Base-by-base conservation (phyloP, 2,797 vertebrate species). In the Tragopan temminckii region DNA sequence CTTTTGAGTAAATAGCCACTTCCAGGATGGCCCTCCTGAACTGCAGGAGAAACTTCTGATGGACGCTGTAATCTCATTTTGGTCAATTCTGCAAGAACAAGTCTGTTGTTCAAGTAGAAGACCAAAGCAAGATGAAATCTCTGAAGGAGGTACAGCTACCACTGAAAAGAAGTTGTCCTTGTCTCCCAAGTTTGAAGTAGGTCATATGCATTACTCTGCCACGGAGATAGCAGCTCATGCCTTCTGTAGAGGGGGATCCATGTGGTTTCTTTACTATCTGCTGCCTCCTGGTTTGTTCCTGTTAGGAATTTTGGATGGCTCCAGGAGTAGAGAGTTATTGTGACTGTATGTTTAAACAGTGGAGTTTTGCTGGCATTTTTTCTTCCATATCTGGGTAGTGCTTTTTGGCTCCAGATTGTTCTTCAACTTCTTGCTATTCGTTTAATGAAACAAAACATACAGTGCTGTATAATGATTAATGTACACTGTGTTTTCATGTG, bases 171-270 rank as follows among this genome's bases (percentile, higher is more conserved):
- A 14, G 18, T 16, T 43, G 61, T 16, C 52, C 23, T 52, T 29
- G 6, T 24, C 59, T n/a, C 36, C 11, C 13, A 2, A 25, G 16
- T 20, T 23, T 21, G 58, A 2, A 4, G 50, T 2, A 27, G 42
- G 2, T 71, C 4, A 2, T 4, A 4, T 0, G 4, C 1, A 5
- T 63, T 25, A 5, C 68, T 19, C 36, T 29, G 14, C 5, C 27
- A 3, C 1, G 45, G 45, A 67, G 36, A 7, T 9, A 16, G 18
- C 16, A 3, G 61, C 68, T 33, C n/a, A 8, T 67, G 84, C 59
- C 48, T 48, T 18, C 67, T 27, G 50, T 25, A 15, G 50, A 18
- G 43, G n/a, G 36, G 19, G 12, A 31, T 25, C 33, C 46, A 8
- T 31, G 20, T 21, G 31, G 19, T 20, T 59, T 46, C 46, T 61